Evolutionary conservation across 1,140 invertebrate species (phyloP), one percentile per base, ranked within the genome.

Genomic region (Euwallacea fornicatus): DNA sequence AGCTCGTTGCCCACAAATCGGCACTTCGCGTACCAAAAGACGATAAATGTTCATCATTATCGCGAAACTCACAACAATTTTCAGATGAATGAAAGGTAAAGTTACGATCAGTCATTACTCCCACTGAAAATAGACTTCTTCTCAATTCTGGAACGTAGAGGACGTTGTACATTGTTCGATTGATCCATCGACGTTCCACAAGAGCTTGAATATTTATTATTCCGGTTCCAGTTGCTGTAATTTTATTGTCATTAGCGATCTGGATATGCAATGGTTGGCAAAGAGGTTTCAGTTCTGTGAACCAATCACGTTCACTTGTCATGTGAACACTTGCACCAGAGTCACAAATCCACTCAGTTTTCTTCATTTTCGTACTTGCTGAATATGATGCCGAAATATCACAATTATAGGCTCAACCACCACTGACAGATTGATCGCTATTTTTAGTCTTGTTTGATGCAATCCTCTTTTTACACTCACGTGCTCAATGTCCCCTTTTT

Each of bases 211-310:
- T 71, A 44, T 74, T 71, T 15, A 78, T 73, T 6, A 59, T 69
- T 16, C 78, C 76, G 15, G 55, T 60, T 42, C 78, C 78, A 7
- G 63, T 7, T 0, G 74, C 76, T 47, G 60, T 6, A 6, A 79
- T 74, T 21, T 42, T 42, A 13, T 73, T 50, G 10, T 75, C 72
- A 66, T 79, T 73, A 0, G 74, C 76, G 0, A 81, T 74, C 42
- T 64, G 15, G 13, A 54, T 69, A 50, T 8, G 47, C 13, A 72
- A 13, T 60, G 71, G 66, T 61, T 69, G 7, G n/a, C 50, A 11
- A 7, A 72, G 0, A 11, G 42, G 11, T 13, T 61, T 69, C 43
- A 33, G 55, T 41, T 70, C 42, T 58, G 7, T 11, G 43, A 69
- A 63, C 50, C 58, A 62, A 4, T 53, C 53, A 7, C 8, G 63